Evolutionary conservation across 2,888 invertebrate species (phyloP).

Genomic region (Amphipyra berbera): DNA sequence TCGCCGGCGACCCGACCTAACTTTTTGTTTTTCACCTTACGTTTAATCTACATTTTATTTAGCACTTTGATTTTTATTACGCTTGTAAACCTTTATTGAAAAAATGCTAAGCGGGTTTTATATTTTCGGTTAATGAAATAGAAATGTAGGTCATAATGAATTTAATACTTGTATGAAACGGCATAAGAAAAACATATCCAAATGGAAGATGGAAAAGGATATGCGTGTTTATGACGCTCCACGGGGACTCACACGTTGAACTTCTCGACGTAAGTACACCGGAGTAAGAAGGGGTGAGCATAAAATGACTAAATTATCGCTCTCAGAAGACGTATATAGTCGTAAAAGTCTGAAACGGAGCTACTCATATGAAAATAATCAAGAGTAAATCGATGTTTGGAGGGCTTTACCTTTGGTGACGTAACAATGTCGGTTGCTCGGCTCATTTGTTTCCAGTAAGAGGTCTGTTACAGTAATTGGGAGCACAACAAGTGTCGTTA

Average conservation of each 20-base stretch:
- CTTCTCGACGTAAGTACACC: constrained; percentile 80
- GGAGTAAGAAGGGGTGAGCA: constrained; percentile 84
- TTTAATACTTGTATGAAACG: constrained; percentile 52
- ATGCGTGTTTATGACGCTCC: constrained; percentile 85
- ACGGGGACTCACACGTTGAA: constrained; percentile 82
- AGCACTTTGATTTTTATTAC: constrained; percentile 71
- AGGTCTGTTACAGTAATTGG: constrained; percentile 56
- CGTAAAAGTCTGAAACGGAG: constrained; percentile 84
- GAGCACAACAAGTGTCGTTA: constrained; percentile 64
- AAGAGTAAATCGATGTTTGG: constrained; percentile 79
- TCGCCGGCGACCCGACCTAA: constrained; percentile 60
- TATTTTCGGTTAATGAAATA: constrained; percentile 59
- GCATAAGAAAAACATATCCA: constrained; percentile 76
- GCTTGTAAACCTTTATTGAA: constrained; percentile 68
- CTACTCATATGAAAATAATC: constrained; percentile 87
- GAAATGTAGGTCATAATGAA: constrained; percentile 54
- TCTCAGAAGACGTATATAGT: constrained; percentile 86
- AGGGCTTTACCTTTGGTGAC: constrained; percentile 61
- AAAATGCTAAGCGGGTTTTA: constrained; percentile 63
- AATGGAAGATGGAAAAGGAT: constrained; percentile 83
- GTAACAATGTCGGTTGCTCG: constrained; percentile 50
- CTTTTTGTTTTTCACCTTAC: constrained; percentile 72
- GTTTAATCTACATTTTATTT: constrained; percentile 68
- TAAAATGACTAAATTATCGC: constrained; percentile 89
- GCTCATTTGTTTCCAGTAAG: constrained; percentile 49